Conservation (phyloP, 2,797 vertebrate genomes). For the Spea hammondii region DNA sequence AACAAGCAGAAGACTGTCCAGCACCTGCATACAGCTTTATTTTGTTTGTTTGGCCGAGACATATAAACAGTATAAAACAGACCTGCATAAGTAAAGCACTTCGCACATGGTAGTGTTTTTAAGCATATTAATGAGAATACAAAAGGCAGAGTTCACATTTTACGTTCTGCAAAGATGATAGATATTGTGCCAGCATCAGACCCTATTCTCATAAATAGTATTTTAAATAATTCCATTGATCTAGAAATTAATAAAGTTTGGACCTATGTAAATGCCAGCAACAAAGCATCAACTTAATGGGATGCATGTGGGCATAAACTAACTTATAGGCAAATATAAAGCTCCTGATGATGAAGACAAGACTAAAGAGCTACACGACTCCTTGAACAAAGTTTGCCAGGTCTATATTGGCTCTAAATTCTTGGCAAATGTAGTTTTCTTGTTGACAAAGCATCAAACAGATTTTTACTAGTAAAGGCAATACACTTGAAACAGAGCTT, state of each 20-base stretch:
- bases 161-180: neutral
- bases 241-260: constrained; percentile 3
- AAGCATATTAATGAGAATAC: neutral
- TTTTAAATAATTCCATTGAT: constrained; percentile 9
- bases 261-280: neutral
- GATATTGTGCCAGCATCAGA: neutral
- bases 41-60: neutral
- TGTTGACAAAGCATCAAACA: constrained; percentile 23
- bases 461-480: constrained; percentile 10
- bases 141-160: neutral
- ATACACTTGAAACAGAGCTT: constrained; percentile 18
- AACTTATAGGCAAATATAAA: neutral
- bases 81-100: neutral
- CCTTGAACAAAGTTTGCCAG: neutral
- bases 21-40: neutral
- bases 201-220: neutral
- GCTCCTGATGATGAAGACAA: neutral
- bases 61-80: neutral
- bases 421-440: neutral
- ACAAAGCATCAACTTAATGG: neutral
- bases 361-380: neutral
- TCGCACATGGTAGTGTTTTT: neutral
- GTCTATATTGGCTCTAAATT: neutral
- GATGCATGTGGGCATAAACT: neutral
- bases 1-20: too few relatives aligned